Conservation (phyloP, 2,888 invertebrate species). For the Rhyacophila evoluta region DNA sequence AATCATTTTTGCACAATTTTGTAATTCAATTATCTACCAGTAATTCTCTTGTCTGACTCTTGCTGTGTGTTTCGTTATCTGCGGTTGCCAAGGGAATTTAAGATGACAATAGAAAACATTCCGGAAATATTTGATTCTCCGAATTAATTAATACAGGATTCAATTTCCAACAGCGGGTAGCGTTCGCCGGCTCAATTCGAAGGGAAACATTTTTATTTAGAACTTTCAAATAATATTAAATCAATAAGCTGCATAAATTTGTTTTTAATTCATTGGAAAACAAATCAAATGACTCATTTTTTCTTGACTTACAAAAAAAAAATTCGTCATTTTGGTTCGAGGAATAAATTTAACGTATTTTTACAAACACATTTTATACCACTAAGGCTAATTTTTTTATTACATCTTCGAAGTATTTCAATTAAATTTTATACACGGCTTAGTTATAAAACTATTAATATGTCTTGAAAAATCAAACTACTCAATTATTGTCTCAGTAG, state of each 20-base stretch:
- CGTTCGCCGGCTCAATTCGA: background rate
- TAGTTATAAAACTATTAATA: no score
- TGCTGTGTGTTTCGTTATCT: slow-evolving; percentile 16
- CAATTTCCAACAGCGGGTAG: background rate
- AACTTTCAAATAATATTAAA: background rate
- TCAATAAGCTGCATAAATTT: background rate
- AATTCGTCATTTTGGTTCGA: background rate
- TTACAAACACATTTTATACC: no score
- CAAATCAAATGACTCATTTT: no score
- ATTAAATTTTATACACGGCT: no score
- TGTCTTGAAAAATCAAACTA: no score
- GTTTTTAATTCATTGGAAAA: no score
- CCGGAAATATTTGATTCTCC: slow-evolving; percentile 2
- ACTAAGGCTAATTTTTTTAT: no score
- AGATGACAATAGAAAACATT: slow-evolving; percentile 19
- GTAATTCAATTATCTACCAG: slow-evolving; percentile 1
- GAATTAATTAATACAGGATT: slow-evolving; percentile 22
- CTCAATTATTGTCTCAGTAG: no score
- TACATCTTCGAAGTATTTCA: no score
- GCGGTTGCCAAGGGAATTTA: slow-evolving; percentile 19
- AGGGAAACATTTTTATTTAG: background rate
- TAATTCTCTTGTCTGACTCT: background rate
- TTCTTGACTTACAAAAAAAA: no score
- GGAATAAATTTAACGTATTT: background rate
- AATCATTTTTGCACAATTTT: slow-evolving; percentile 3